Percentiles rank a stretch among this genome's conserved stretches.
phyloP scores from a whole-genome alignment of 1,140 invertebrate genomes.

The Samia ricini region DNA sequence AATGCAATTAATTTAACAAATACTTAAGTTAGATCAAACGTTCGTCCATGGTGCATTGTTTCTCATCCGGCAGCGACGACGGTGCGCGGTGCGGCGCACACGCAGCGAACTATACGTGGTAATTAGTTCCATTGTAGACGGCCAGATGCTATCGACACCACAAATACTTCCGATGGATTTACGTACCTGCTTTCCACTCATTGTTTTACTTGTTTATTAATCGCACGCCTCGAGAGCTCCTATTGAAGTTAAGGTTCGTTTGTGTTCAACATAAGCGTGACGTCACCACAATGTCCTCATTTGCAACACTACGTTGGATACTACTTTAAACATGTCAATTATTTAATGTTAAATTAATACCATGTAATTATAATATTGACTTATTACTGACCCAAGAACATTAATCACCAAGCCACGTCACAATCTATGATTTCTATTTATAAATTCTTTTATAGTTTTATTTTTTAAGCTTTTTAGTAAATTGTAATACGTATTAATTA shows the following conservation, averaged over 20 bases:
- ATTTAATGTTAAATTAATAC: no score
- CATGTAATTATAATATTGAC: no score
- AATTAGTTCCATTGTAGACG: slow-evolving; percentile 69
- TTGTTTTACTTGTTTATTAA: slow-evolving; percentile 44
- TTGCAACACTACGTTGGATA: neutral
- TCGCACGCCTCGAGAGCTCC: slow-evolving; percentile 4
- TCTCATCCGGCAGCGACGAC: slow-evolving; percentile 20
- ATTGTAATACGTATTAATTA: no score
- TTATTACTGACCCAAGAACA: no score
- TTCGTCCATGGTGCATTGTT: slow-evolving; percentile 42
- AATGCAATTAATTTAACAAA: neutral
- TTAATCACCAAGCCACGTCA: no score
- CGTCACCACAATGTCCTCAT: neutral
- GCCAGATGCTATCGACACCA: slow-evolving; percentile 60
- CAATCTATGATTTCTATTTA: no score
- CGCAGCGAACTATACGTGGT: slow-evolving; percentile 46
- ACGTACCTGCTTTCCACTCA: slow-evolving; percentile 67
- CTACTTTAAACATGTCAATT: no score
- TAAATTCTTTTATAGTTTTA: no score
- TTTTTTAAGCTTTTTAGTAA: no score
- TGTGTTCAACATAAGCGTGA: neutral
- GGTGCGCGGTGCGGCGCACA: slow-evolving; percentile 31
- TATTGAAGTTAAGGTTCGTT: neutral
- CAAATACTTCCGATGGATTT: slow-evolving; percentile 70
- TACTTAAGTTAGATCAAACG: slow-evolving; percentile 16